Base-by-base conservation (phyloP, 1,140 invertebrate genomes). In the Hormaphis cornu region DNA sequence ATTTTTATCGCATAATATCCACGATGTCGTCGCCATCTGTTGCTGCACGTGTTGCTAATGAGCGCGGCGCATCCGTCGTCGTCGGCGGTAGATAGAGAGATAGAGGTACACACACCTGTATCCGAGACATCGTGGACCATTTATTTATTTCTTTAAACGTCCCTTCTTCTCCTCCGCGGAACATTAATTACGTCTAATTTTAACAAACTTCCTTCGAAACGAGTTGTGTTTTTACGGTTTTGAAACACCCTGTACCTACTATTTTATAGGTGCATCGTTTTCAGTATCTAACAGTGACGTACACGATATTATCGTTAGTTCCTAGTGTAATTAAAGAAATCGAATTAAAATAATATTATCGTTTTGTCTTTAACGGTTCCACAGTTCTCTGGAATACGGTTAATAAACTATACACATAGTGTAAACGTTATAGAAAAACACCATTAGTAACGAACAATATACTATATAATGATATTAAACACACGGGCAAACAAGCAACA, bases 21-120 rank as follows among this genome's bases (percentile, higher is more conserved):
- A 6, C 12, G 61, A 66, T 66, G 42, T 30, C 30, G 40, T 61
- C 40, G 16, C 46, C 26, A 12, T 10, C 30, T 56, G n/a, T 10
- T 24, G 52, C 37, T 35, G 58, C 58, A 61, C 58, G 61, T 66
- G 61, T 66, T 66, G n/a, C 42, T 66, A 66, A 66, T 35, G 61
- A 50, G 44, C n/a, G n/a, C n/a, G n/a, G n/a, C n/a, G n/a, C 61
- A 35, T 48, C n/a, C 35, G 44, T 35, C 42, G 35, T 66, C 28
- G 24, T 28, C 10, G 22, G 44, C 26, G 3, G 46, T 24, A n/a
- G n/a, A n/a, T n/a, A n/a, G n/a, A n/a, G n/a, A n/a, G n/a, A n/a
- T n/a, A n/a, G n/a, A n/a, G n/a, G n/a, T n/a, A n/a, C n/a, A n/a
- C n/a, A 48, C 61, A 66, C 61, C 61, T 66, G 44, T 35, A 4